Evolutionary conservation across 1,140 invertebrate genomes (phyloP).

Genomic region (Drosophila pectinifera): DNA sequence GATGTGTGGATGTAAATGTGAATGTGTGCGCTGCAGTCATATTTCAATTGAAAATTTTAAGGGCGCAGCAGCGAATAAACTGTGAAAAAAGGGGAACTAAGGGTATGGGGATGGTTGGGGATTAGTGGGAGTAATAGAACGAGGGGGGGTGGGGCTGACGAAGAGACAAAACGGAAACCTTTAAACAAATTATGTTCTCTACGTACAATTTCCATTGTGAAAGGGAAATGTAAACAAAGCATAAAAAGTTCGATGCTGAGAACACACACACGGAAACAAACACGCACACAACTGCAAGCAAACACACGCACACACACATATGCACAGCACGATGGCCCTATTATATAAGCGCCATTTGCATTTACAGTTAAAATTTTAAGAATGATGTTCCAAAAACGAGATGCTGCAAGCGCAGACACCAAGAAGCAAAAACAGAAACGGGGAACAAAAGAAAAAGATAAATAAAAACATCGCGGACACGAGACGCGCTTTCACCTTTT

Average conservation of each 20-base stretch:
- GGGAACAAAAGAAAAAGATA: slow-evolving; percentile 7
- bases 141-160: neutral
- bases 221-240: slow-evolving; percentile 81
- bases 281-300: slow-evolving; percentile 15
- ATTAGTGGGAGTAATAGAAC: slow-evolving; percentile 2
- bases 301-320: slow-evolving; percentile 26
- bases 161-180: slow-evolving; percentile 60
- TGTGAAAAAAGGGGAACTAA: slow-evolving; percentile 2
- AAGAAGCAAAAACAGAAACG: slow-evolving; percentile 18
- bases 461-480: slow-evolving; percentile 31
- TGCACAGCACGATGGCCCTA: slow-evolving; percentile 38
- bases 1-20: slow-evolving; percentile 13
- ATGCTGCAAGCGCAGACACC: slow-evolving; percentile 18
- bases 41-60: slow-evolving; percentile 79
- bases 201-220: slow-evolving; percentile 44
- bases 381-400: slow-evolving; percentile 27
- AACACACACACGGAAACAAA: slow-evolving; percentile 29
- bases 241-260: slow-evolving; percentile 64
- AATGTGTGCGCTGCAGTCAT: slow-evolving; percentile 61
- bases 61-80: slow-evolving; percentile 47
- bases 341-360: slow-evolving; percentile 82
- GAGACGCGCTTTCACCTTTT: slow-evolving; percentile 77
- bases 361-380: slow-evolving; percentile 43
- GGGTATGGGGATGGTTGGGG: slow-evolving; percentile 20
- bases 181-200: slow-evolving; percentile 72